Base-by-base conservation (phyloP, 1,140 invertebrate species). In the Probaryconus sp. region DNA sequence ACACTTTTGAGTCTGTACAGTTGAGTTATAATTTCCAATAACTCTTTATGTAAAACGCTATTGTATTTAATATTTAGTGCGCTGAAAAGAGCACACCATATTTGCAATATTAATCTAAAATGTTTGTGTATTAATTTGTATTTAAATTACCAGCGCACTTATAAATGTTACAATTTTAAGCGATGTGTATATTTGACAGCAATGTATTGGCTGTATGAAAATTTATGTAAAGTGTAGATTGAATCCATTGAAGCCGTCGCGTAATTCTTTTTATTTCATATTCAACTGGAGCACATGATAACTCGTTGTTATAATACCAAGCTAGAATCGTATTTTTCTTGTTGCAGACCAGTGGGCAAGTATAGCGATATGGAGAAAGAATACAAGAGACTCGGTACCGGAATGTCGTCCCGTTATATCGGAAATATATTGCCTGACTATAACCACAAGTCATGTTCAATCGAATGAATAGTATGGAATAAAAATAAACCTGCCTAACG, bases 391-490 rank as follows among this genome's bases (percentile, higher is more conserved):
- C 78, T 40, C 51, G 58, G 43, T 58, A 75, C 42, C 24, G 78
- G 74, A 78, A 83, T 83, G 80, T 83, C 83, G 78, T 81, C 70
- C 68, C 58, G 83, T 83, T 82, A 85, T 85, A 84, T 83, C 73
- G 78, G 78, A 79, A 81, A 85, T 84, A 84, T 85, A 84, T 83
- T 76, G 76, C 72, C 72, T 14, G 61, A 64, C 67, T 80, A 76
- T 83, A 83, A 82, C 81, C 79, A 83, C 83, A 80, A 84, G 83
- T 83, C 83, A 81, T 83, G 83, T 82, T 83, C 83, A 82, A 85
- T 83, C 82, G 83, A 82, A 84, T 79, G 82, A 83, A 84, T 83
- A 81, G 76, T 79, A 82, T 77, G 76, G 78, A 84, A 82, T 80
- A 85, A 83, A 85, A 85, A 82, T 83, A 83, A 83, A 83, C 70